Evolutionary conservation across 2,113 vertebrate genomes (phyloP).

Genomic region (Passer domesticus): DNA sequence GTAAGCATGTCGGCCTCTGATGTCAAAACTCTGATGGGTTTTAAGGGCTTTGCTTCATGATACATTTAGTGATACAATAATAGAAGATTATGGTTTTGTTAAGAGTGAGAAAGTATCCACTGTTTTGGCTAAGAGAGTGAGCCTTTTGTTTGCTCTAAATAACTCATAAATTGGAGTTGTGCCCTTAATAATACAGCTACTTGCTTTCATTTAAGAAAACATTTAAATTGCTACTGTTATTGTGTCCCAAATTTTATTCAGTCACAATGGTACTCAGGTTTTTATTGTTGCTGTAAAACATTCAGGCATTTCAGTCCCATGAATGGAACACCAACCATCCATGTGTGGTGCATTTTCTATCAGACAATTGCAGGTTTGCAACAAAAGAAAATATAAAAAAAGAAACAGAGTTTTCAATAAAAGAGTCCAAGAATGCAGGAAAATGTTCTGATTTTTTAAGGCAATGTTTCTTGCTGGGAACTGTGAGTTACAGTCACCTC

Average conservation of each 20-base stretch:
- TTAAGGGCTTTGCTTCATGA: not conserved
- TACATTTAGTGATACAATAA: not conserved
- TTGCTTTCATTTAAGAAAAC: not conserved
- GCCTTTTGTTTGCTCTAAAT: conserved; percentile 13
- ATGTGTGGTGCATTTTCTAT: not conserved
- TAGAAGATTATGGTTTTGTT: not conserved
- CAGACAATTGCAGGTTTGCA: not conserved
- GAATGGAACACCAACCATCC: not conserved
- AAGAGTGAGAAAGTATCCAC: not conserved
- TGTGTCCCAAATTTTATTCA: not conserved
- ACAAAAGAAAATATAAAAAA: not conserved
- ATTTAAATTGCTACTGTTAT: not conserved
- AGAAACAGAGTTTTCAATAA: not conserved
- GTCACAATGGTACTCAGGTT: not conserved
- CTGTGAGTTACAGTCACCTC: not conserved
- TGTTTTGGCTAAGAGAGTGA: not conserved
- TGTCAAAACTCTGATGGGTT: not conserved
- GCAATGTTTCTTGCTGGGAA: not conserved
- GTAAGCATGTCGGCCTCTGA: not conserved
- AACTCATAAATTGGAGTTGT: not conserved
- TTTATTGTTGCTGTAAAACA: conserved; percentile 1
- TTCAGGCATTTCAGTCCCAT: not conserved
- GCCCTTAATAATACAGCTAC: not conserved
- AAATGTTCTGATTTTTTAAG: not conserved
- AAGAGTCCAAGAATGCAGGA: not conserved